Evolutionary conservation across 1,140 invertebrate species (phyloP).

Genomic region (Caenorhabditis brenneri): DNA sequence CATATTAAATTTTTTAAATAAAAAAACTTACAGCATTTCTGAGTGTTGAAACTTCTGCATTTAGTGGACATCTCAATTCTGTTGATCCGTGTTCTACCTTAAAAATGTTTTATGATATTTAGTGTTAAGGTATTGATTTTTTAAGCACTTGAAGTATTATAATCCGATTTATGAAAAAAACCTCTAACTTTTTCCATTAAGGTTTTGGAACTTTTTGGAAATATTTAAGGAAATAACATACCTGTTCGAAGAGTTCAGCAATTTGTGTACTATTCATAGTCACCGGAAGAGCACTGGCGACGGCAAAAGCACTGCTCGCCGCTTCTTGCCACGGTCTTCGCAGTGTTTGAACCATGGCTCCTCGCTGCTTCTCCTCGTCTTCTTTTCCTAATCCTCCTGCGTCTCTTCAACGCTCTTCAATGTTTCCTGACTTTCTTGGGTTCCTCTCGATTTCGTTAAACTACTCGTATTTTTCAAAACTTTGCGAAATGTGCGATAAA

Average conservation of each 20-base stretch:
- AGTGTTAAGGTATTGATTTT: too few relatives aligned
- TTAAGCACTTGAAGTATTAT: too few relatives aligned
- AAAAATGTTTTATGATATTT: not conserved
- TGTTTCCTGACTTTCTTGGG: not conserved
- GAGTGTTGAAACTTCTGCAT: not conserved
- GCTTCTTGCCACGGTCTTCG: slow-evolving; percentile 55
- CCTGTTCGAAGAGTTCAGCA: slow-evolving; percentile 56
- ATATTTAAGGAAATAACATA: not conserved
- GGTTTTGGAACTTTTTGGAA: too few relatives aligned
- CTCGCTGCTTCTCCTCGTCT: slow-evolving; percentile 20
- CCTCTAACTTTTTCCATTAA: too few relatives aligned
- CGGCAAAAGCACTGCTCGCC: slow-evolving; percentile 47
- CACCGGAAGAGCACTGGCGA: slow-evolving; percentile 55
- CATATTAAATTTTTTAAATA: not conserved
- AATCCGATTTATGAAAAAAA: too few relatives aligned
- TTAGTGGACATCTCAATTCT: slow-evolving; percentile 9
- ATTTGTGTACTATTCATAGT: slow-evolving; percentile 52
- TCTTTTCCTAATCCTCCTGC: not conserved
- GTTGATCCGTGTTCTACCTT: slow-evolving; percentile 43
- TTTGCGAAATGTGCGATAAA: not conserved
- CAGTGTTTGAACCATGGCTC: slow-evolving; percentile 40
- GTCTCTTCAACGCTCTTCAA: not conserved
- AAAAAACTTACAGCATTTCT: slow-evolving; percentile 46
- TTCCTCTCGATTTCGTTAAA: not conserved
- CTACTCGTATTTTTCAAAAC: not conserved